phyloP scores from a whole-genome alignment of 2,888 invertebrate species.

The Atrina japonica region DNA sequence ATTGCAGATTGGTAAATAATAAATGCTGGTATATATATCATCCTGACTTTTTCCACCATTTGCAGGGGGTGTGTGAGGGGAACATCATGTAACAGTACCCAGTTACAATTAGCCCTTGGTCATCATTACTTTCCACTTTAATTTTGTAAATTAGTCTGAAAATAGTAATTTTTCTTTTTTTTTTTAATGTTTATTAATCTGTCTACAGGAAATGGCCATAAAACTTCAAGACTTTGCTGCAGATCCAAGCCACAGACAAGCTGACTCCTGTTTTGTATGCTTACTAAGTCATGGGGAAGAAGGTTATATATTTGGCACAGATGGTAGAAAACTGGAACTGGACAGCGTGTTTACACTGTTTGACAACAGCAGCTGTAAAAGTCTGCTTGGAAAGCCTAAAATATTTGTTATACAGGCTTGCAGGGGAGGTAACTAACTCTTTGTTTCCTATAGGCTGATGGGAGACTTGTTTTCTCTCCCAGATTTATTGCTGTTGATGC shows the following conservation, averaged over 20 bases:
- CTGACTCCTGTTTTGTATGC: conserved; percentile 69
- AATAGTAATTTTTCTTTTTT: too few species aligned
- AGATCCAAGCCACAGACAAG: conserved; percentile 53
- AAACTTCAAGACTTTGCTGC: conserved; percentile 69
- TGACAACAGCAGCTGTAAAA: conserved; percentile 69
- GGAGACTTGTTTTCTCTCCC: too few species aligned
- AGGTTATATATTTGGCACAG: conserved; percentile 74
- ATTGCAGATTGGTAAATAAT: too few species aligned
- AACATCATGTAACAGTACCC: too few species aligned
- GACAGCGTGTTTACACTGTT: conserved; percentile 69
- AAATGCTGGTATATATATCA: too few species aligned
- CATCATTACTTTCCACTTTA: too few species aligned
- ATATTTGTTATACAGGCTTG: conserved; percentile 77
- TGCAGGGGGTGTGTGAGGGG: too few species aligned
- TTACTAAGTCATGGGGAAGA: conserved; percentile 77
- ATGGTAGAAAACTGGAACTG: conserved; percentile 70
- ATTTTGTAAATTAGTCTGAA: too few species aligned
- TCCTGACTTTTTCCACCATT: too few species aligned
- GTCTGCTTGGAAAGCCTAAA: conserved; percentile 73
- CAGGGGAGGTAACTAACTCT: conserved; percentile 71
- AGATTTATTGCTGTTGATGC: too few species aligned
- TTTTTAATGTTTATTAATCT: background rate
- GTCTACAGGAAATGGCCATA: conserved; percentile 56
- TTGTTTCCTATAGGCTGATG: too few species aligned
- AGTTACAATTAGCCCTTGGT: too few species aligned